A percentile compares a stretch with the other conserved stretches of the same genome.
phyloP scores from a whole-genome alignment of 1,140 invertebrate genomes.

The Diprion similis region DNA sequence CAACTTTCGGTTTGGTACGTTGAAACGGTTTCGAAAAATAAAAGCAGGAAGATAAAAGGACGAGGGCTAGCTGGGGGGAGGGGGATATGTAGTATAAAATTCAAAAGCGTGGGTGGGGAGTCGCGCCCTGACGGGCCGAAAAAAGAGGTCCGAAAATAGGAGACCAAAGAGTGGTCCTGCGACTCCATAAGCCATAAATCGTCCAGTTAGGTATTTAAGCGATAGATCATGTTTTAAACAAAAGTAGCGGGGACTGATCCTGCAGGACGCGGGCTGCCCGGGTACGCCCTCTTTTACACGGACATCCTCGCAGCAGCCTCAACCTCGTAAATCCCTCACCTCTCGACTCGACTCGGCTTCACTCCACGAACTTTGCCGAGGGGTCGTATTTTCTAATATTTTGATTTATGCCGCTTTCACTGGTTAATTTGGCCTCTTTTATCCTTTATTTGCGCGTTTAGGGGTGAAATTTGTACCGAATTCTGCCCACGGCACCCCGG shows the following conservation, averaged over 20 bases:
- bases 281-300: conserved; percentile 38
- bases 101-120: conserved; percentile 37
- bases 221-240: conserved; percentile 61
- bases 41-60: neutral
- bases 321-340: conserved; percentile 57
- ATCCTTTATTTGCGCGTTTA: conserved; percentile 57
- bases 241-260: conserved; percentile 37
- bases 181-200: conserved; percentile 48
- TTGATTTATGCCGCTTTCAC: conserved; percentile 59
- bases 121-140: conserved; percentile 14
- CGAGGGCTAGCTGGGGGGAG: neutral
- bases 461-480: conserved; percentile 51
- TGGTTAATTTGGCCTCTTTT: conserved; percentile 52
- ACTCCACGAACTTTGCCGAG: conserved; percentile 14
- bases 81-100: neutral
- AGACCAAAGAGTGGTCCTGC: conserved; percentile 29
- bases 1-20: conserved; percentile 33
- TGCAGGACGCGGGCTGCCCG: conserved; percentile 20
- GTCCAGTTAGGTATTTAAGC: conserved; percentile 53
- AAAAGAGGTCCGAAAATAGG: conserved; percentile 17
- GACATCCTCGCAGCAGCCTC: conserved; percentile 27
- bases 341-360: conserved; percentile 22
- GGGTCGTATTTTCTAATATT: conserved; percentile 55
- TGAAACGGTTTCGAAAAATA: conserved; percentile 3
- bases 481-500: neutral